Evolutionary conservation across 2,888 invertebrate genomes (phyloP).

Genomic region (Lycia hirtaria): DNA sequence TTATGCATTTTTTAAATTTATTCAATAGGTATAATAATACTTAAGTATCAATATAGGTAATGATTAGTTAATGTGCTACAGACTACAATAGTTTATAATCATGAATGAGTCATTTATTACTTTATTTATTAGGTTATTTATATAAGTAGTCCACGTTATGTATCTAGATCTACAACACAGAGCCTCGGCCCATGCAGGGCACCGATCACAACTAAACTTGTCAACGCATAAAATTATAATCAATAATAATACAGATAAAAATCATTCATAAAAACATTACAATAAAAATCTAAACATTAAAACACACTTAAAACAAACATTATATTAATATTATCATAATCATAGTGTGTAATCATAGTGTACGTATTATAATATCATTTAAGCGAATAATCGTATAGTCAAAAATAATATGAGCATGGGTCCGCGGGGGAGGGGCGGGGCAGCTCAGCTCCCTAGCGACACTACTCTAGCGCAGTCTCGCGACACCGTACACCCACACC

Average conservation of each 20-base stretch:
- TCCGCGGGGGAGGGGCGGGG: constrained; percentile 69
- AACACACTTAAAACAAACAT: constrained; percentile 86
- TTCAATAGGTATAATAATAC: constrained; percentile 85
- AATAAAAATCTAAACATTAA: constrained; percentile 86
- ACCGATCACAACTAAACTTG: constrained; percentile 84
- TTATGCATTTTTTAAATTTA: constrained; percentile 86
- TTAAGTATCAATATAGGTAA: constrained; percentile 85
- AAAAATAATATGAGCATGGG: constrained; percentile 83
- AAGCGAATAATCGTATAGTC: constrained; percentile 85
- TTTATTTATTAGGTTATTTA: constrained; percentile 77
- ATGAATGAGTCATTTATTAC: constrained; percentile 83
- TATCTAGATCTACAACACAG: constrained; percentile 67
- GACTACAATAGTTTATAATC: constrained; percentile 82
- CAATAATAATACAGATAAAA: constrained; percentile 85
- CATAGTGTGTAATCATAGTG: constrained; percentile 77
- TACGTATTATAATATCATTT: constrained; percentile 82
- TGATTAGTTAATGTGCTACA: constrained; percentile 85
- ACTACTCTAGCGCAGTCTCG: constrained; percentile 33
- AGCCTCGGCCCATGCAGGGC: constrained; percentile 76
- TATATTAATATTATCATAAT: constrained; percentile 85
- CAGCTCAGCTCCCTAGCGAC: constrained; percentile 43
- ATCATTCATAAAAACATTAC: constrained; percentile 86
- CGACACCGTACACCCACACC: constrained; percentile 4
- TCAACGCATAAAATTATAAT: constrained; percentile 86
- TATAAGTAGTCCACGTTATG: constrained; percentile 66